Conservation (phyloP, 2,113 vertebrate species). For the Channa maculata region DNA sequence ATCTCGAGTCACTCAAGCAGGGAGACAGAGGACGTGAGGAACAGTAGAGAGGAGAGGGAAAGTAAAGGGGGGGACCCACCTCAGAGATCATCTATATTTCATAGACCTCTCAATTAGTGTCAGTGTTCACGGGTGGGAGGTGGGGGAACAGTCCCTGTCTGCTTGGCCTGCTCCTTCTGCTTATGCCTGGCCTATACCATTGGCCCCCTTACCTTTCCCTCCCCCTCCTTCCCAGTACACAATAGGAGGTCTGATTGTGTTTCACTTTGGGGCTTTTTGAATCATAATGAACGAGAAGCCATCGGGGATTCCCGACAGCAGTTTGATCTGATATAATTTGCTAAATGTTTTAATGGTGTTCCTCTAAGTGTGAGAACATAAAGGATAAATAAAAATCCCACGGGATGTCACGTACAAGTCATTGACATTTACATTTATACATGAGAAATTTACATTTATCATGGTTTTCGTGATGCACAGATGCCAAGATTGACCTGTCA, state of each 20-base stretch:
- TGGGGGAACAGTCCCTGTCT: constrained; percentile 59
- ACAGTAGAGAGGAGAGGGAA: constrained; percentile 24
- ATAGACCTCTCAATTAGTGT: constrained; percentile 82
- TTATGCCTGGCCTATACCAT: constrained; percentile 40
- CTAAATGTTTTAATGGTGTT: constrained; percentile 45
- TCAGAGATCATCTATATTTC: constrained; percentile 82
- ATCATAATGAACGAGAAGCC: constrained; percentile 37
- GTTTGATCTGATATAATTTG: constrained; percentile 51
- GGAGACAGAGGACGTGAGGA: constrained; percentile 52
- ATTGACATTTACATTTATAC: constrained; percentile 32
- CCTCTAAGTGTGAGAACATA: constrained; percentile 49
- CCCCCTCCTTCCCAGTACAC: constrained; percentile 10
- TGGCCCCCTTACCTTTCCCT: constrained; percentile 24
- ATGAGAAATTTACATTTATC: constrained; percentile 28
- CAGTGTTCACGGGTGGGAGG: constrained; percentile 71
- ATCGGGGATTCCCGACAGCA: constrained; percentile 28
- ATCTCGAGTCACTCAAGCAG: constrained; percentile 67
- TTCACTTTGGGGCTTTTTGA: constrained; percentile 48
- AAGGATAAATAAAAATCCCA: constrained; percentile 48
- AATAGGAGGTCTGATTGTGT: constrained; percentile 48
- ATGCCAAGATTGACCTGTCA: constrained; percentile 52
- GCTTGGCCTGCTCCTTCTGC: constrained; percentile 27
- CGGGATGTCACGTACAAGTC: constrained; percentile 25
- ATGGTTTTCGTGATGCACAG: constrained; percentile 47
- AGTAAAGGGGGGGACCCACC: constrained; percentile 38